Evolutionary conservation across 2,888 invertebrate genomes (phyloP).

Genomic region (Agrochola lychnidis): DNA sequence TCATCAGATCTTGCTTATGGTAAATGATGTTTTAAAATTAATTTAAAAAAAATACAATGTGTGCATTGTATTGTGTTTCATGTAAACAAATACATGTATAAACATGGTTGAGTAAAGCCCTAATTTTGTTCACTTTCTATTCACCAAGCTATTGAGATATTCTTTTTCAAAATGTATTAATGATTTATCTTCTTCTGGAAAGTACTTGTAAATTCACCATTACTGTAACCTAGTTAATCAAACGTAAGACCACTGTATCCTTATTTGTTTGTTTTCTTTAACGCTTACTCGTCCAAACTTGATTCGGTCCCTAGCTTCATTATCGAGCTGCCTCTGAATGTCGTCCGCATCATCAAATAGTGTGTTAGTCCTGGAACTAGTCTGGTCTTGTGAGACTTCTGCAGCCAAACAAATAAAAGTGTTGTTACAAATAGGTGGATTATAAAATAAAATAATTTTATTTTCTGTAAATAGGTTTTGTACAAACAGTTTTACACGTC

Average conservation of each 20-base stretch:
- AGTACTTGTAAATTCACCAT: background rate
- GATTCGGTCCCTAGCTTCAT: constrained; percentile 81
- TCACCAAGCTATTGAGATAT: too few species aligned
- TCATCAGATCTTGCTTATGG: background rate
- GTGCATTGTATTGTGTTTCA: too few species aligned
- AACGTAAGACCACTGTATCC: background rate
- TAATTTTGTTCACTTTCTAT: too few species aligned
- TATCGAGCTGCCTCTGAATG: constrained; percentile 84
- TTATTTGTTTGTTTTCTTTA: background rate
- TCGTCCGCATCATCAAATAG: constrained; percentile 86
- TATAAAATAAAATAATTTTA: too few species aligned
- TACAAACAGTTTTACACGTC: too few species aligned
- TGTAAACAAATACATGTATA: too few species aligned
- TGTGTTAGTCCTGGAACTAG: constrained; percentile 81
- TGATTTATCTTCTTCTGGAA: background rate
- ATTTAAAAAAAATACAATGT: too few species aligned
- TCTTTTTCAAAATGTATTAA: too few species aligned
- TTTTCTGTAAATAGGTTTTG: too few species aligned
- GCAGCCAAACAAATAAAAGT: background rate
- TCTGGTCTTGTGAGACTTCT: constrained; percentile 76
- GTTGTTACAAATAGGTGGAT: background rate
- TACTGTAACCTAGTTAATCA: background rate
- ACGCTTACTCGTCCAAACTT: constrained; percentile 77
- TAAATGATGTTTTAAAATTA: too few species aligned
- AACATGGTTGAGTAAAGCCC: too few species aligned